Evolutionary conservation across 2,797 vertebrate genomes (phyloP).

Genomic region (Pampus argenteus): DNA sequence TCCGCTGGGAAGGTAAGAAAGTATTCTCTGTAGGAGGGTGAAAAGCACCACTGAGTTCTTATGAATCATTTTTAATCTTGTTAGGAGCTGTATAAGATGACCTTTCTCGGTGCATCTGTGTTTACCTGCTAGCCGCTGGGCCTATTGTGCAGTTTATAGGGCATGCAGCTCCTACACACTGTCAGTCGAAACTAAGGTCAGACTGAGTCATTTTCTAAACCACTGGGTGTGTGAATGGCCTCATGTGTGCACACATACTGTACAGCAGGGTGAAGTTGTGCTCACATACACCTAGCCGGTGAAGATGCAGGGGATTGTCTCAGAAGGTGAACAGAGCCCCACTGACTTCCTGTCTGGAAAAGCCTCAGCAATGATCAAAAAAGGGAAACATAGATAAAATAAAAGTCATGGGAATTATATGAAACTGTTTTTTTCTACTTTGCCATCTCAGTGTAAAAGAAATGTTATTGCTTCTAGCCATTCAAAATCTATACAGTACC

Average conservation of each 20-base stretch:
- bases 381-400: neutral
- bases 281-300: neutral
- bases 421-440: neutral
- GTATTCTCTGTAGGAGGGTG: slow-evolving; percentile 55
- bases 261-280: slow-evolving; percentile 16
- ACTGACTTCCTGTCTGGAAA: slow-evolving; percentile 11
- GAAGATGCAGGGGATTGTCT: slow-evolving; percentile 9
- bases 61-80: slow-evolving; percentile 85
- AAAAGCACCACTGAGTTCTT: slow-evolving; percentile 64
- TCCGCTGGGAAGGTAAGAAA: slow-evolving; percentile 10
- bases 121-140: slow-evolving; percentile 73
- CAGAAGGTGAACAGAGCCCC: neutral
- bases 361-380: neutral
- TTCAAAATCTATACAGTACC: neutral
- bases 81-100: slow-evolving; percentile 81
- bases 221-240: slow-evolving; percentile 59
- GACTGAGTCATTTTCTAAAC: slow-evolving; percentile 74
- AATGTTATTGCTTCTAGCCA: neutral
- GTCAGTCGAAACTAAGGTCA: slow-evolving; percentile 73
- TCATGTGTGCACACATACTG: slow-evolving; percentile 39
- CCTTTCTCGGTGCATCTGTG: slow-evolving; percentile 75
- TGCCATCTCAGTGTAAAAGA: neutral
- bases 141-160: slow-evolving; percentile 75
- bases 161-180: slow-evolving; percentile 62
- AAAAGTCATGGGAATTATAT: neutral